Evolutionary conservation across 2,113 vertebrate species (phyloP).

Genomic region (Proterorhinus semilunaris): DNA sequence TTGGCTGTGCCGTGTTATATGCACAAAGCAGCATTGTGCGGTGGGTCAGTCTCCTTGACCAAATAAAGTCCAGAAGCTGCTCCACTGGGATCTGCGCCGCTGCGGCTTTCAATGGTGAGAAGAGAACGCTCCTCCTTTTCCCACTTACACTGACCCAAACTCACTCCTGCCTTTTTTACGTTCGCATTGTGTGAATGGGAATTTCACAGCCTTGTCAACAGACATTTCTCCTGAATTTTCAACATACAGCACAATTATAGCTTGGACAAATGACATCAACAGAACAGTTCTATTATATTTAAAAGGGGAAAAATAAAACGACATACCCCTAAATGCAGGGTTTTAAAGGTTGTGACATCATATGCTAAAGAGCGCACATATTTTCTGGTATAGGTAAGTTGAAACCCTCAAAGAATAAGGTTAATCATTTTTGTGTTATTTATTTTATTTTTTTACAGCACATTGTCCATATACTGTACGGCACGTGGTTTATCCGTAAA

Average conservation of each 20-base stretch:
- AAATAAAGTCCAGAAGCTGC: constrained; percentile 18
- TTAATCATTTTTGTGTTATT: too few species aligned
- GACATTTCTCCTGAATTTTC: background rate
- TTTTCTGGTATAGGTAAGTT: too few species aligned
- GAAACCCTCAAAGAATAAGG: too few species aligned
- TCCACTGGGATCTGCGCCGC: constrained; percentile 32
- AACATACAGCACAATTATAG: background rate
- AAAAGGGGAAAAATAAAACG: background rate
- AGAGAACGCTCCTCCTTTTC: constrained; percentile 38
- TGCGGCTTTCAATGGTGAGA: constrained; percentile 49
- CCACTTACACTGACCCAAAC: constrained; percentile 39
- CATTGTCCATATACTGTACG: too few species aligned
- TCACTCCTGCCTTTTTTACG: background rate
- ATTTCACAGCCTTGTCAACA: background rate
- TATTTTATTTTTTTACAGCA: too few species aligned
- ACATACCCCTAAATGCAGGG: too few species aligned
- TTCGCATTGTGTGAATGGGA: constrained; percentile 5
- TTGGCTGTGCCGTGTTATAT: background rate
- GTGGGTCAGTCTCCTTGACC: constrained; percentile 10
- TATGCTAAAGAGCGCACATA: too few species aligned
- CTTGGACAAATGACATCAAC: background rate
- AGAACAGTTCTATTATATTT: background rate
- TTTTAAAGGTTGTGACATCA: too few species aligned
- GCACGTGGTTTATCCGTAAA: too few species aligned
- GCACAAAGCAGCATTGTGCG: constrained; percentile 15